Base-by-base conservation (phyloP, 2,113 vertebrate genomes). In the Odobenus rosmarus region DNA sequence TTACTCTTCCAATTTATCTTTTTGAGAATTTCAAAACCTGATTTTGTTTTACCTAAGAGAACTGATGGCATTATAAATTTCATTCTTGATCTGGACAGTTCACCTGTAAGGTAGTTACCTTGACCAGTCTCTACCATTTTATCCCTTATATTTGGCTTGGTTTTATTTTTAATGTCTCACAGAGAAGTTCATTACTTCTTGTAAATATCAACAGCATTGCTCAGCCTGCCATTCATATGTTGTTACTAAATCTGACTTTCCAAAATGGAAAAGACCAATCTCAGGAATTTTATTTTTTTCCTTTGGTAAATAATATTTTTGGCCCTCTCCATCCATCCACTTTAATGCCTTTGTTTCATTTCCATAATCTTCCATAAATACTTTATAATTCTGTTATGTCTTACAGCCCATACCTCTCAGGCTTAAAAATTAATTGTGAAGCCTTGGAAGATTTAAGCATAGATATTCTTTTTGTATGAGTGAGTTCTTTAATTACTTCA, bases 341-440 rank as follows among this genome's bases (percentile, higher is more conserved):
- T 80, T 15, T 15, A 7, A 28, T 51, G 36, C 26, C 18, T 59
- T 85, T 81, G 33, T n/a, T 71, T 79, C 14, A 18, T 7, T 2
- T 8, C 10, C 24, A 49, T 14, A n/a, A 31, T 64, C 23, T 36
- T 28, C 62, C 57, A 57, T 23, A 19, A 74, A 74, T 39, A 80
- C 1, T 36, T 4, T 55, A 55, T 26, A 18, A 89, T 90, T 86
- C 46, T 18, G 0, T 55, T 82, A 1, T n/a, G 18, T 15, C 24
- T 83, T 71, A 3, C n/a, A 51, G 14, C 15, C n/a, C 23, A 69
- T 53, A 81, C 3, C 18, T 82, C 28, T 61, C 28, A 83, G 53
- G 7, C 77, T 94, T 71, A 91, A 86, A 90, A 90, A 59, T 89
- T 93, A 87, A 96, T 62, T 80, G 4, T 46, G 55, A 76, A 49